A percentile compares a stretch with the other conserved stretches of the same genome.
phyloP scores from a whole-genome alignment of 64 coral and sea anemone genomes.

The Cladopsammia gracilis region DNA sequence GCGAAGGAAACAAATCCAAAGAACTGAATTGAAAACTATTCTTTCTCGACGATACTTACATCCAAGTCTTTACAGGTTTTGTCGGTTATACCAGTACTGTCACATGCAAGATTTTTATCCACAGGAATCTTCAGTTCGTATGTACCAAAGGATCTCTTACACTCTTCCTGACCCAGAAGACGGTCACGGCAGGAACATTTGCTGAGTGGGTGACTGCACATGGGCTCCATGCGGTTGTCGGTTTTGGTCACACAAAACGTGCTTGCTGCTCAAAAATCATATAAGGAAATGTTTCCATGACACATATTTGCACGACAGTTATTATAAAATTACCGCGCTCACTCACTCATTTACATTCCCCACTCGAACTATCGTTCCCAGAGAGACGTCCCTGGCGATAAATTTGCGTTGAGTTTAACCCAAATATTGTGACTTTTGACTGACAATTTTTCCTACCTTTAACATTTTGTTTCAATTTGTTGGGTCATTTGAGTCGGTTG shows the following conservation, averaged over 20 bases:
- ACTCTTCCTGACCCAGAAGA: conserved; percentile 9
- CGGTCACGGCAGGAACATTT: background rate
- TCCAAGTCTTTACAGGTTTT: conserved; percentile 48
- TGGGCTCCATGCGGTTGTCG: conserved; percentile 9
- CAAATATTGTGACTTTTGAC: no score
- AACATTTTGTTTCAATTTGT: no score
- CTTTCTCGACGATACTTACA: background rate
- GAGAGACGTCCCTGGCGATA: no score
- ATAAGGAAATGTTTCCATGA: background rate
- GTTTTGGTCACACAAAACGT: conserved; percentile 21
- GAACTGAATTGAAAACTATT: background rate
- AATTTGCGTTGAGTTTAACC: no score
- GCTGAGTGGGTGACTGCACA: conserved; percentile 38
- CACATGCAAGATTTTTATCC: background rate
- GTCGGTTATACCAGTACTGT: background rate
- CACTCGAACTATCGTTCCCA: no score
- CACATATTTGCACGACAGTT: background rate
- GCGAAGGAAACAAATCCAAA: no score
- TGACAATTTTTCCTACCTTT: no score
- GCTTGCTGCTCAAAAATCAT: background rate
- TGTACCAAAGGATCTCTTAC: conserved; percentile 34
- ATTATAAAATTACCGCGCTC: no score
- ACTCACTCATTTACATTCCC: no score
- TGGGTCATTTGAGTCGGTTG: no score
- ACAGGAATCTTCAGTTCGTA: conserved; percentile 11